These are phyloP conservation scores for Micropterix aruncella DNA, from an alignment of 2,888 invertebrate genomes.

Conservation along the genomic window DNA sequence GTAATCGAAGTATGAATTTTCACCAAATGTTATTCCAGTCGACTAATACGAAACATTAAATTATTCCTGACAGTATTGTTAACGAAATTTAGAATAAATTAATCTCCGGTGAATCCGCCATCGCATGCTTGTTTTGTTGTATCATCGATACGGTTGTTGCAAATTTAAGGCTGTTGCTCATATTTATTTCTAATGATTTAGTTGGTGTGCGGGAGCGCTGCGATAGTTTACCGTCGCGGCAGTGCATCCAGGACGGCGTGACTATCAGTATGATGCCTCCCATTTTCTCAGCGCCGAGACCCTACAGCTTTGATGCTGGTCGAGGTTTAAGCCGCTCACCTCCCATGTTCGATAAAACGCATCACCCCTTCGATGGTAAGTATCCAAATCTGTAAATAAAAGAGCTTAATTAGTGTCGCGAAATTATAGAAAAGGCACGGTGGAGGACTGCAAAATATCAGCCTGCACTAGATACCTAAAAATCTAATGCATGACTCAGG, in stretches of 20 bases:
- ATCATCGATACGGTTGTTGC: neutral
- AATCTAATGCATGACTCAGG: no score
- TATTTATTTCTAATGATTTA: conserved; percentile 20
- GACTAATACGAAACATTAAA: no score
- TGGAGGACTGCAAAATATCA: no score
- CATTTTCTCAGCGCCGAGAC: conserved; percentile 25
- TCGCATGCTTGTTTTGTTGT: neutral
- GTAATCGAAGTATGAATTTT: no score
- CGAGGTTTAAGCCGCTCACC: conserved; percentile 23
- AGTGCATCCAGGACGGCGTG: conserved; percentile 53
- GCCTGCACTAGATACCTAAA: no score
- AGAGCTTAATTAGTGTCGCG: no score
- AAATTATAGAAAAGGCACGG: no score
- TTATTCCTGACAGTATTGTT: no score
- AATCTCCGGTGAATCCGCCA: neutral
- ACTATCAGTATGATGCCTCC: conserved; percentile 44
- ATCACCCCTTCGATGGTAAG: neutral
- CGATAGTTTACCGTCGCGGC: conserved; percentile 70
- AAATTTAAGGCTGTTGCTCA: neutral
- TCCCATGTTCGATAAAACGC: conserved; percentile 3
- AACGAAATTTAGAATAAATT: no score
- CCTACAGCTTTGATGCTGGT: conserved; percentile 23
- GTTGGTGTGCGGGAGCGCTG: conserved; percentile 52
- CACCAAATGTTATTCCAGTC: no score
- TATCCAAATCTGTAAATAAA: no score